Evolutionary conservation across 2,797 vertebrate species (phyloP).

Genomic region (Esox lucius): DNA sequence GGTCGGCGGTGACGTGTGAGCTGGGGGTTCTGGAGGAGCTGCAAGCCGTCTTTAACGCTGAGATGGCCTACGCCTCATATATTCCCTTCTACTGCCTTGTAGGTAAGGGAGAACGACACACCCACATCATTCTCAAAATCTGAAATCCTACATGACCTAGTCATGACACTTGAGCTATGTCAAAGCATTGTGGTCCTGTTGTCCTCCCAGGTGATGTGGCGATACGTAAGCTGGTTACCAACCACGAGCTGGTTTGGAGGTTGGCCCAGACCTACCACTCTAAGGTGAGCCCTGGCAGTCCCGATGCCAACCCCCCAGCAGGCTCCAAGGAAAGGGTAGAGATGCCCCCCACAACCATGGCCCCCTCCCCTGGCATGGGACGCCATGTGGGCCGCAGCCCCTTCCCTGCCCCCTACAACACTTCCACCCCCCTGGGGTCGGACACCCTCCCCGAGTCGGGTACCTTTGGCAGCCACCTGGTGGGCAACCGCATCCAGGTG

Average conservation of each 20-base stretch:
- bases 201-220: conserved; percentile 79
- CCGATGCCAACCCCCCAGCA: conserved; percentile 45
- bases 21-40: conserved; percentile 84
- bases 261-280: conserved; percentile 86
- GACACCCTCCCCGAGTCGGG: conserved; percentile 80
- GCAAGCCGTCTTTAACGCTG: conserved; percentile 90
- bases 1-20: conserved; percentile 76
- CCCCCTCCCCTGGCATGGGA: conserved; percentile 57
- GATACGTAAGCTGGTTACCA: conserved; percentile 85
- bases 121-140: background rate
- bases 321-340: conserved; percentile 53
- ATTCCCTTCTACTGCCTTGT: conserved; percentile 95
- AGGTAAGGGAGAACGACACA: conserved; percentile 72
- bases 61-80: conserved; percentile 96
- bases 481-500: conserved; percentile 98
- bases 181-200: conserved; percentile 12
- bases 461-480: conserved; percentile 92
- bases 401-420: conserved; percentile 64
- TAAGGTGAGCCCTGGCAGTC: conserved; percentile 71
- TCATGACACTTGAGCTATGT: background rate
- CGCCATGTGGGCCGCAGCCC: conserved; percentile 53
- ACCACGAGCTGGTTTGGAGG: conserved; percentile 86
- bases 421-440: conserved; percentile 53
- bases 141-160: background rate
- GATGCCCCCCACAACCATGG: conserved; percentile 38